phyloP scores from a whole-genome alignment of 1,140 invertebrate species.

The Helicoverpa zea region DNA sequence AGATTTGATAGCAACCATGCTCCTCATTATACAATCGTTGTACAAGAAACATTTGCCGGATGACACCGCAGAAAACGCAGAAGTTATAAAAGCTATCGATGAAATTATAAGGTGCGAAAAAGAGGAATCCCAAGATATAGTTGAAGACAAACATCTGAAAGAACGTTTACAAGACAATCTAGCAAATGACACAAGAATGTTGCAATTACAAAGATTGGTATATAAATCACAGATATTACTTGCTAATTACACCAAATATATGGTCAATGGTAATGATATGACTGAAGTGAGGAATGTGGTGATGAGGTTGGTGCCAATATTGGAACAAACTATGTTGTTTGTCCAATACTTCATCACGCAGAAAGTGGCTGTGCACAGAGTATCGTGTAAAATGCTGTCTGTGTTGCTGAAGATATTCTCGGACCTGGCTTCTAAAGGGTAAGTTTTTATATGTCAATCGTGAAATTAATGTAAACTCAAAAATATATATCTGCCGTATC shows the following conservation, averaged over 20 bases:
- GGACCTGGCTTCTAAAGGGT: slow-evolving; percentile 93
- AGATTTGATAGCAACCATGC: slow-evolving; percentile 87
- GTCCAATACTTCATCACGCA: slow-evolving; percentile 93
- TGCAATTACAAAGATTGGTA: slow-evolving; percentile 84
- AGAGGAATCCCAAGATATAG: slow-evolving; percentile 80
- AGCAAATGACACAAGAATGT: slow-evolving; percentile 85
- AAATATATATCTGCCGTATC: no score
- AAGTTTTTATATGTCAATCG: slow-evolving; percentile 38
- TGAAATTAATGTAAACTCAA: no score
- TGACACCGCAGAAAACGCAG: slow-evolving; percentile 62
- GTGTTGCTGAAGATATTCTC: slow-evolving; percentile 95
- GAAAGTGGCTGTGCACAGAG: slow-evolving; percentile 91
- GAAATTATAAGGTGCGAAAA: slow-evolving; percentile 79
- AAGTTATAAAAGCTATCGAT: slow-evolving; percentile 78
- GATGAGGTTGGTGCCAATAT: slow-evolving; percentile 88
- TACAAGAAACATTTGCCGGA: slow-evolving; percentile 88
- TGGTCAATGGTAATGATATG: slow-evolving; percentile 58
- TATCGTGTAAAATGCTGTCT: slow-evolving; percentile 94
- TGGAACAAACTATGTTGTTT: slow-evolving; percentile 92
- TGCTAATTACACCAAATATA: slow-evolving; percentile 65
- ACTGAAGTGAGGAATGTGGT: slow-evolving; percentile 66
- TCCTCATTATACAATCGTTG: slow-evolving; percentile 90
- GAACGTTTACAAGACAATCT: slow-evolving; percentile 88
- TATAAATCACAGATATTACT: slow-evolving; percentile 65
- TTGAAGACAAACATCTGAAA: slow-evolving; percentile 89